phyloP scores from a whole-genome alignment of 2,888 invertebrate species.

The Macropis europaea region DNA sequence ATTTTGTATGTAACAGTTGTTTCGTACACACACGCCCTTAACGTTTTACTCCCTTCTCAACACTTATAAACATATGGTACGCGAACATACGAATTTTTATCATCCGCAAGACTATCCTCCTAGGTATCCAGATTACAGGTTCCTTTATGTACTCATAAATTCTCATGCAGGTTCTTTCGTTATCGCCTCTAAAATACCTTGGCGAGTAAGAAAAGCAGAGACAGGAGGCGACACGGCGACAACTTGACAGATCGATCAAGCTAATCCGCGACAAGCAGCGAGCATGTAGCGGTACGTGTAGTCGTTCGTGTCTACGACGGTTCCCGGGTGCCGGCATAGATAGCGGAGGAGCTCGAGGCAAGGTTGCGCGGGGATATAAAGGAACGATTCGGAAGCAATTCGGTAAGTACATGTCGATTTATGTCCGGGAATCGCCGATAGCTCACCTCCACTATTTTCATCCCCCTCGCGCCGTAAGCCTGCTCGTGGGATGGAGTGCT shows the following conservation, averaged over 20 bases:
- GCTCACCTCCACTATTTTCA: conserved; percentile 68
- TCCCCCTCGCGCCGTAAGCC: conserved; percentile 13
- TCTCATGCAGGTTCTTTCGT: too few species aligned
- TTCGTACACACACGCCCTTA: too few species aligned
- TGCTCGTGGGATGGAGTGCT: conserved; percentile 1
- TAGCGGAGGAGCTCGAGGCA: conserved; percentile 40
- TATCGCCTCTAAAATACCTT: background rate
- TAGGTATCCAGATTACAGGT: too few species aligned
- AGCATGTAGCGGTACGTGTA: conserved; percentile 38
- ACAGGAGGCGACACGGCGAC: conserved; percentile 6
- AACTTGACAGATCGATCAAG: conserved; percentile 46
- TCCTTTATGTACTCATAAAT: too few species aligned
- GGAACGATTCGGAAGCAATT: conserved; percentile 78
- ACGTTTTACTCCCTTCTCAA: too few species aligned
- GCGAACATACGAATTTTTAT: too few species aligned
- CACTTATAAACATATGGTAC: too few species aligned
- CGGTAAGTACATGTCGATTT: conserved; percentile 78
- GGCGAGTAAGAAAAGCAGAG: conserved; percentile 4
- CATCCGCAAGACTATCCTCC: too few species aligned
- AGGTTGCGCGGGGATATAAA: conserved; percentile 67
- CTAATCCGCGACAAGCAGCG: conserved; percentile 44
- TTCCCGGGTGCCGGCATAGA: conserved; percentile 29
- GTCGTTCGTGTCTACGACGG: conserved; percentile 49
- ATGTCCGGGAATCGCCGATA: conserved; percentile 75
- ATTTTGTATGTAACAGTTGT: too few species aligned